Conservation (phyloP, 2,888 invertebrate genomes). For the Melanargia galathea region DNA sequence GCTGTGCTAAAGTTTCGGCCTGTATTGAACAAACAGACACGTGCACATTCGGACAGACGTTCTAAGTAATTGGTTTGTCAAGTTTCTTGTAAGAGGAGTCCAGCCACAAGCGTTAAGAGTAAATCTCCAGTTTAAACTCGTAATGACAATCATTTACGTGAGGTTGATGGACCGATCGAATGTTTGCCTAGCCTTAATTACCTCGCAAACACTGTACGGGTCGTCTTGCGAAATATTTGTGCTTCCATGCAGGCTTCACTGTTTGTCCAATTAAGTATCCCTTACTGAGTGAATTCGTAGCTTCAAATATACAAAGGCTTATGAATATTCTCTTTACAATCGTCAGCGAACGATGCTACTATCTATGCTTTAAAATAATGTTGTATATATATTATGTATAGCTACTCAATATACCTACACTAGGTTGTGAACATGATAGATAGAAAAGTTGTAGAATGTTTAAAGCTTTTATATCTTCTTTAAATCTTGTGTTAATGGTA, state of each 20-base stretch:
- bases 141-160: slow-evolving; percentile 30
- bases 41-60: too few relatives aligned
- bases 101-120: not conserved
- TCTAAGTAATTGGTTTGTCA: not conserved
- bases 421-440: too few relatives aligned
- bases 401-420: too few relatives aligned
- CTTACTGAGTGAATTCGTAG: slow-evolving; percentile 12
- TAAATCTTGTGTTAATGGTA: too few relatives aligned
- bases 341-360: too few relatives aligned
- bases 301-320: slow-evolving; percentile 9
- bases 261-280: slow-evolving; percentile 38
- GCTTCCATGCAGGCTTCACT: slow-evolving; percentile 44
- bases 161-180: slow-evolving; percentile 71
- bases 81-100: not conserved
- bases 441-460: not conserved
- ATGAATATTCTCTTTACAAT: slow-evolving; percentile 5
- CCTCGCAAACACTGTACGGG: slow-evolving; percentile 60
- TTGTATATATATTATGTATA: too few relatives aligned
- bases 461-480: too few relatives aligned
- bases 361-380: too few relatives aligned
- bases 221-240: slow-evolving; percentile 71
- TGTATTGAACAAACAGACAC: too few relatives aligned
- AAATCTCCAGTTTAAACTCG: slow-evolving; percentile 23
- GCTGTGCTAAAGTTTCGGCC: too few relatives aligned
- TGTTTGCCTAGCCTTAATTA: slow-evolving; percentile 76